Percentiles rank a stretch among this genome's conserved stretches.
Conservation (phyloP, 2,113 vertebrate genomes). For the Panurus biarmicus region DNA sequence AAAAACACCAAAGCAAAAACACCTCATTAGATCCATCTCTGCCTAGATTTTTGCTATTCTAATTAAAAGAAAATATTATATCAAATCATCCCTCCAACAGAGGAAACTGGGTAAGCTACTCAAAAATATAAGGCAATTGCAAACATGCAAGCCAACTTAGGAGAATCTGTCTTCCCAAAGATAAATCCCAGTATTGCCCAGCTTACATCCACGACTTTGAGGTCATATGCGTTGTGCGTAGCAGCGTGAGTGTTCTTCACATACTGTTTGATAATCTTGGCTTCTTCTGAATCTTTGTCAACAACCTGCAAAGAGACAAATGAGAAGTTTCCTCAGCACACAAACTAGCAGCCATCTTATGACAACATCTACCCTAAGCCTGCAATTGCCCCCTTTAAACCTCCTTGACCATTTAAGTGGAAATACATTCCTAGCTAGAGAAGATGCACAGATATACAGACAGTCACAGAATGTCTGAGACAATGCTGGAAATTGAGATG, state of each 20-base stretch:
- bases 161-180: not conserved
- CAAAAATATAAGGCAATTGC: not conserved
- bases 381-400: not conserved
- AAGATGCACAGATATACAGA: not conserved
- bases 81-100: not conserved
- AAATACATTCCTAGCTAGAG: not conserved
- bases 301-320: constrained; percentile 79
- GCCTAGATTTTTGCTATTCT: not conserved
- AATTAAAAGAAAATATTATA: not conserved
- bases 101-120: not conserved
- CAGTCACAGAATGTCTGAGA: not conserved
- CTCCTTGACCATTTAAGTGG: not conserved
- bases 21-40: not conserved
- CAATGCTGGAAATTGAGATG: not conserved
- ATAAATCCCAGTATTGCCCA: not conserved
- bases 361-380: not conserved
- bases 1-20: not conserved
- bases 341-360: not conserved
- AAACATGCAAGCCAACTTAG: not conserved
- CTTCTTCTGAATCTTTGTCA: constrained; percentile 85
- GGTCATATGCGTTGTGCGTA: constrained; percentile 91
- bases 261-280: constrained; percentile 85
- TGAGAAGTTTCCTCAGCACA: not conserved
- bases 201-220: constrained; percentile 91
- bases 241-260: constrained; percentile 97